Base-by-base conservation (phyloP, 2,888 invertebrate genomes). In the Tipula confusa region DNA sequence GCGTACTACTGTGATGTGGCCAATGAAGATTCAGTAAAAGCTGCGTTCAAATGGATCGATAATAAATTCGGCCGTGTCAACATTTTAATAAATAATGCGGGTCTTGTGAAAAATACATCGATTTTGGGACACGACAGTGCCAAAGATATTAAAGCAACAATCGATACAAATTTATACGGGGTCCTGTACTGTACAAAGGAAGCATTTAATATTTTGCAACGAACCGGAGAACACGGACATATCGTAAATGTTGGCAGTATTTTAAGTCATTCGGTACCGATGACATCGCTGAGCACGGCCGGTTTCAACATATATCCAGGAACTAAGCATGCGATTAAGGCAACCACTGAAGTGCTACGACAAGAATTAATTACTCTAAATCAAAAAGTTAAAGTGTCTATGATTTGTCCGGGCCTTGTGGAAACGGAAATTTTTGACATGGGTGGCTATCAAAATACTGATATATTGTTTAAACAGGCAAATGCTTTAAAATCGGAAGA, bases 31-130 rank as follows among this genome's bases (percentile, higher is more conserved):
- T 91, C 92, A 0, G 90, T 93, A 29, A 86, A 90, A 80, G 86
- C 87, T 2, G 90, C 91, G 82, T 93, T 93, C 86, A 86, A 88
- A n/a, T 89, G 88, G 88, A 89, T 91, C 83, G 89, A 91, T 18
- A 86, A 88, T 5, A 87, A 89, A 2, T 87, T 91, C 7, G 91
- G 91, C 0, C 90, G 91, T 3, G 89, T 92, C 18, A 91, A 92
- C 86, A 89, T 93, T 0, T 89, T 92, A 33, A 87, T 93, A 7
- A 93, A 93, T 86, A 92, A 92, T 86, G 93, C 92, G 3, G 93
- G 91, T 6, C 86, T 91, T 38, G 83, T 86, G 18, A 86, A 86
- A 81, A 85, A 85, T 64, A 86, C 86, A 0, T 85, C 86, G 31
- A 85, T 87, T 15, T 84, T 87, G 11, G 86, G 86, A 15, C 82